Evolutionary conservation across 2,113 vertebrate genomes (phyloP).

Genomic region (Ailuropoda melanoleuca): DNA sequence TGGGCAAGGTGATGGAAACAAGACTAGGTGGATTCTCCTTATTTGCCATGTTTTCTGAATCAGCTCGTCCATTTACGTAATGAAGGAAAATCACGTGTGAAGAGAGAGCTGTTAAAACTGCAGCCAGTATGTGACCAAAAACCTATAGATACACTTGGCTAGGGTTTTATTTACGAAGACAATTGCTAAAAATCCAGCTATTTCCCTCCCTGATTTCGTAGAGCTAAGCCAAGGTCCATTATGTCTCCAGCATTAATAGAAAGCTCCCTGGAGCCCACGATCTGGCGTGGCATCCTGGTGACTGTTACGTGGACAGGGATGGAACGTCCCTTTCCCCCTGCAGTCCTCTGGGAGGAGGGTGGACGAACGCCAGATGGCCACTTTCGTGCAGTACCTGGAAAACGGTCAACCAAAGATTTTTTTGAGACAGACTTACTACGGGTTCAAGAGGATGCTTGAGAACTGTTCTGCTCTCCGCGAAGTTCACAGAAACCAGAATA

Average conservation of each 20-base stretch:
- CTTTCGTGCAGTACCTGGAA: background rate
- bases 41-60: background rate
- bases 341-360: background rate
- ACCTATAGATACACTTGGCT: conserved; percentile 82
- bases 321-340: background rate
- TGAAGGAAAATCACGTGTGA: background rate
- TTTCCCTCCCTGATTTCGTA: background rate
- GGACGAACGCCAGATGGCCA: background rate
- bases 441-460: background rate
- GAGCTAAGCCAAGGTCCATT: background rate
- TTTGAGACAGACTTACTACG: background rate
- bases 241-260: background rate
- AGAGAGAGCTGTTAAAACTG: background rate
- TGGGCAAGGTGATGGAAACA: background rate
- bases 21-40: background rate
- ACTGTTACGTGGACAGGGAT: background rate
- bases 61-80: background rate
- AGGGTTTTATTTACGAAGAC: conserved; percentile 83
- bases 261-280: background rate
- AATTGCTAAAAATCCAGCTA: conserved; percentile 76
- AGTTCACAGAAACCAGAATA: background rate
- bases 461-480: background rate
- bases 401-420: background rate
- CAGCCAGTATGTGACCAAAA: background rate
- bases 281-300: background rate